Evolutionary conservation across 2,888 invertebrate genomes (phyloP), one percentile per base, ranked within the genome.

Genomic region (Thymelicus lineola): DNA sequence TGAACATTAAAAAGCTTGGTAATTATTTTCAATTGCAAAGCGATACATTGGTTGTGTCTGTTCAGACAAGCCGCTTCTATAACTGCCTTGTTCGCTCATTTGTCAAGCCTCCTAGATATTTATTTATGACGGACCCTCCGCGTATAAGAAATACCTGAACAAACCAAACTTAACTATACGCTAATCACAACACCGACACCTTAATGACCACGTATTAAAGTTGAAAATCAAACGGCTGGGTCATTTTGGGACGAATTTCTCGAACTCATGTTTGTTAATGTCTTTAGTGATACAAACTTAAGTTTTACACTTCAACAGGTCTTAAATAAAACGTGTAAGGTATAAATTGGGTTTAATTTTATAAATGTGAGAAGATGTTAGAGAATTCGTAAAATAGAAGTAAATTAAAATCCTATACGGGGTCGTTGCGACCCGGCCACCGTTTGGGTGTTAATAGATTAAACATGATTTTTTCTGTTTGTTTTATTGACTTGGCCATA

Each of bases 61-160:
- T 28, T 57, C 80, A 81, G 75, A 84, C 77, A 79, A 70, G 79
- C 90, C 89, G 89, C 87, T 81, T 79, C 86, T 82, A 88, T 89
- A 89, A 88, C 89, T 79, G 83, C 79, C 84, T 86, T 89, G 91
- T 89, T 87, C 85, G 79, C 88, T 91, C 92, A 93, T 93, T 93
- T 93, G 93, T 93, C 92, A 91, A 87, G 83, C 82, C 77, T 82
- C 79, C 84, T 87, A 84, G 88, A 89, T 91, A 90, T 88, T 92
- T 90, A 93, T 92, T 91, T 93, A 93, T 92, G 86, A 80, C 82
- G 76, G 92, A 91, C 93, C 92, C 89, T 86, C 90, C 88, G 77
- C 90, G 86, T 75, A 80, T 84, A 84, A 86, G 80, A 82, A 85
- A 89, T 89, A 88, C 87, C 86, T 86, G 83, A 75, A 74, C 74